Conservation (phyloP, 2,797 vertebrate species). For the Pteronotus mesoamericanus region DNA sequence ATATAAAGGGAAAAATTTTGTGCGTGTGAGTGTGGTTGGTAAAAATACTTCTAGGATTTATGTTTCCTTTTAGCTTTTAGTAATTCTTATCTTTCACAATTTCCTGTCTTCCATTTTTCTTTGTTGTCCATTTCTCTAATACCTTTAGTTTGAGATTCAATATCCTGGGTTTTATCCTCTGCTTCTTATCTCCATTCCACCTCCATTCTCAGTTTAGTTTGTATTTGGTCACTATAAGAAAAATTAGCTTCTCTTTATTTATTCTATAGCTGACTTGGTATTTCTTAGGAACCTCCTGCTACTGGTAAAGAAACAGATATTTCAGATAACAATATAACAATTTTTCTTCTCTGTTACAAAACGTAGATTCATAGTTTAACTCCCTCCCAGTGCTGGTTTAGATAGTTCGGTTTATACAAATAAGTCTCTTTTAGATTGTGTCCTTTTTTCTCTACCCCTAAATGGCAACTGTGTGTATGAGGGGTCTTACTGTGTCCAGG, state of each 20-base stretch:
- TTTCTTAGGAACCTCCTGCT: background rate
- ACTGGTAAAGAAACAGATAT: background rate
- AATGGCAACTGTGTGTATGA: background rate
- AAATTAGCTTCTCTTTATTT: background rate
- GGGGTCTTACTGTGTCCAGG: background rate
- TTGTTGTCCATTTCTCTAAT: background rate
- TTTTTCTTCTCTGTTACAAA: background rate
- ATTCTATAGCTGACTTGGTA: background rate
- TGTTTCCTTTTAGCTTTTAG: background rate
- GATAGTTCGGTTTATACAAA: background rate
- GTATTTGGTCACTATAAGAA: background rate
- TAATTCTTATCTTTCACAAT: background rate
- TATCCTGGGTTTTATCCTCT: background rate
- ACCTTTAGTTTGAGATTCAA: background rate
- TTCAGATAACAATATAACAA: background rate
- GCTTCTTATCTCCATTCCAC: background rate
- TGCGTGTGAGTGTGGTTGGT: background rate
- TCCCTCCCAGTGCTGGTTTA: background rate
- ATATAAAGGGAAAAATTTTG: background rate
- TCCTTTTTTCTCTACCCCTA: background rate
- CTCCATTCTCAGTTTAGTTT: background rate
- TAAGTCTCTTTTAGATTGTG: background rate
- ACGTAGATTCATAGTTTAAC: background rate
- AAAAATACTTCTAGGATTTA: background rate
- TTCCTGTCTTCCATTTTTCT: background rate